These are phyloP conservation scores for Chirona hameri DNA, from an alignment of 2,888 invertebrate species.

Conservation along the genomic window DNA sequence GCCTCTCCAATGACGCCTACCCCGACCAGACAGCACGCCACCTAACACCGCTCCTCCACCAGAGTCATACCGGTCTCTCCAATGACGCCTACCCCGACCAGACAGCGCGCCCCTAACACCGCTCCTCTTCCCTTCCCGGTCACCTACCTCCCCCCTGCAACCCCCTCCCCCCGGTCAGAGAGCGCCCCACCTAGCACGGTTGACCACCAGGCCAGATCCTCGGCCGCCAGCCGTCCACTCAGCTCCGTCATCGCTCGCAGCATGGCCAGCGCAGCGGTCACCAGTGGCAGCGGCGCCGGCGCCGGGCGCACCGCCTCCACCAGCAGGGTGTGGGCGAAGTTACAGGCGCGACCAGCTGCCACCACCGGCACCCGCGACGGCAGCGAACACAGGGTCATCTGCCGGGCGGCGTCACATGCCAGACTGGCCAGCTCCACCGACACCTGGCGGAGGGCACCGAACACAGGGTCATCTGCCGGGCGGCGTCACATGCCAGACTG, in stretches of 20 bases:
- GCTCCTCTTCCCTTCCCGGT: too few relatives aligned
- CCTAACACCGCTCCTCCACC: too few relatives aligned
- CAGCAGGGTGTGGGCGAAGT: background rate
- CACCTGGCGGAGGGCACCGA: background rate
- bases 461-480: background rate
- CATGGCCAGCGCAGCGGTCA: background rate
- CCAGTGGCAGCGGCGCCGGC: background rate
- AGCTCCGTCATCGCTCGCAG: background rate
- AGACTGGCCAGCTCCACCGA: background rate
- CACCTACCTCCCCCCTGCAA: too few relatives aligned
- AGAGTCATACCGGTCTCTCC: too few relatives aligned
- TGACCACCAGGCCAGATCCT: background rate
- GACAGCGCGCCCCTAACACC: too few relatives aligned
- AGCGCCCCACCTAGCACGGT: background rate
- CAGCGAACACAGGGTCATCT: background rate
- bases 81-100: too few relatives aligned
- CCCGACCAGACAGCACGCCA: too few relatives aligned
- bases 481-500: background rate
- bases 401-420: background rate
- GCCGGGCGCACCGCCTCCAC: background rate
- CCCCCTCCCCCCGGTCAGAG: background rate
- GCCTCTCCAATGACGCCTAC: too few relatives aligned
- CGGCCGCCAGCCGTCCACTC: background rate
- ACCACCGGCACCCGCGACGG: background rate
- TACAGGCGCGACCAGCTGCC: background rate